Base-by-base conservation (phyloP, 64 coral and sea anemone species). In the Pocillopora verrucosa region DNA sequence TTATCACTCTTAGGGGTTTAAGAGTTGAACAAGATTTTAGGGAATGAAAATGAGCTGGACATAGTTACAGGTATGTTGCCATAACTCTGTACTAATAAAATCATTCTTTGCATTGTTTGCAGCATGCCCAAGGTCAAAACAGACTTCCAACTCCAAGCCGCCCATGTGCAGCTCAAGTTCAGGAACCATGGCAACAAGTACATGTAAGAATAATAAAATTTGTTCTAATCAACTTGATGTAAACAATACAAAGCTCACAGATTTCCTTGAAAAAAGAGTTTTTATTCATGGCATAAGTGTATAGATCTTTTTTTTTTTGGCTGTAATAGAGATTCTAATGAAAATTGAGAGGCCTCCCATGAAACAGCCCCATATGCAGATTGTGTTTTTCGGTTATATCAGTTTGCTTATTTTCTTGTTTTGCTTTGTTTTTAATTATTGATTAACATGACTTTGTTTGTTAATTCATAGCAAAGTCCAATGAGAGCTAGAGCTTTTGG, bases 161-260 rank as follows among this genome's bases (percentile, higher is more conserved):
- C 68, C 20, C 88, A 22, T 59, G 63, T 36, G 14, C 38, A 69
- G 20, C 76, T 15, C 88, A 80, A 80, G 77, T 78, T 30, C 76
- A 80, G n/a, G 36, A 80, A 56, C 41, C 16, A 35, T 38, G 62
- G 35, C 82, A 70, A 25, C 1, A 68, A 36, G 62, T 68, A 25
- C 1, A 68, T 17, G 62, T 68, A 70, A 70, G 2, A 45, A 51
- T 16, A 38, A 34, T 16, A 82, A 65, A 82, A 75, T 75, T 75
- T n/a, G 12, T 34, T 4, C 3, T 51, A 51, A 51, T 51, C 20
- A 1, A 34, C 24, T 13, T 20, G 73, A 20, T 34, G 7, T 34
- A 75, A 34, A 34, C 36, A 17, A 51, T 51, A 51, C 41, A 51
- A 7, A 51, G 41, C 3, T 51, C 41, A 51, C 41, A 51, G 41